Percentiles rank a stretch among this genome's conserved stretches.
phyloP scores from a whole-genome alignment of 1,140 invertebrate genomes.

The Anthonomus grandis region DNA sequence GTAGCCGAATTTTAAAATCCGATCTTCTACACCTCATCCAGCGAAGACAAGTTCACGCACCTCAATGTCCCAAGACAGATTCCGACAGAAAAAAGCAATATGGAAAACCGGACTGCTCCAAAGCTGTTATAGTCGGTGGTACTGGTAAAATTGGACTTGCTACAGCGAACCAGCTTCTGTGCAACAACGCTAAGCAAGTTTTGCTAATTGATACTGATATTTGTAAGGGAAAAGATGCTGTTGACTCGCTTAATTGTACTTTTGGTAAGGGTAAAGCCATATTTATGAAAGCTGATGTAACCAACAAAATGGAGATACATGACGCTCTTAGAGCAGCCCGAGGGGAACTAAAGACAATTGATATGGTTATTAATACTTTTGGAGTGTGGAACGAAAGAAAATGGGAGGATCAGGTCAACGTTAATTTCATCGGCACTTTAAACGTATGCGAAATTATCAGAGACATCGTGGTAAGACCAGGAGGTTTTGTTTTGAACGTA shows the following conservation, averaged over 20 bases:
- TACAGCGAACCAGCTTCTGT: slow-evolving; percentile 37
- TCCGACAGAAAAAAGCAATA: neutral
- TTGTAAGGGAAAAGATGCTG: slow-evolving; percentile 36
- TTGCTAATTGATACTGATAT: slow-evolving; percentile 36
- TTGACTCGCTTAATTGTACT: slow-evolving; percentile 33
- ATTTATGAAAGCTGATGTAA: slow-evolving; percentile 36
- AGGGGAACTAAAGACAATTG: slow-evolving; percentile 34
- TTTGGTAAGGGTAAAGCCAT: slow-evolving; percentile 38
- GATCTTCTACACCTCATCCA: no score
- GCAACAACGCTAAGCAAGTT: slow-evolving; percentile 31
- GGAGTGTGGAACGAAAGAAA: slow-evolving; percentile 37
- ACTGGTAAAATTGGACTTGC: slow-evolving; percentile 39
- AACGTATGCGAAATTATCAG: slow-evolving; percentile 21
- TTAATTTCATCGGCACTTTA: slow-evolving; percentile 32
- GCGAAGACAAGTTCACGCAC: neutral
- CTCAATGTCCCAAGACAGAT: slow-evolving; percentile 10
- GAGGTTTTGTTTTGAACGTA: slow-evolving; percentile 40
- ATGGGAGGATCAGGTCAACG: slow-evolving; percentile 41
- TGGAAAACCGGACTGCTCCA: slow-evolving; percentile 30
- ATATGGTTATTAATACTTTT: slow-evolving; percentile 40
- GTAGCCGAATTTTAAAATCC: no score
- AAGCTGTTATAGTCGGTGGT: slow-evolving; percentile 39
- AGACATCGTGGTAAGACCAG: slow-evolving; percentile 12
- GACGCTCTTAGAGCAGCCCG: slow-evolving; percentile 34
- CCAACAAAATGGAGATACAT: slow-evolving; percentile 28